A percentile compares a stretch with the other conserved stretches of the same genome.
phyloP scores from a whole-genome alignment of 2,888 invertebrate genomes.

The Andrena trimmerana region DNA sequence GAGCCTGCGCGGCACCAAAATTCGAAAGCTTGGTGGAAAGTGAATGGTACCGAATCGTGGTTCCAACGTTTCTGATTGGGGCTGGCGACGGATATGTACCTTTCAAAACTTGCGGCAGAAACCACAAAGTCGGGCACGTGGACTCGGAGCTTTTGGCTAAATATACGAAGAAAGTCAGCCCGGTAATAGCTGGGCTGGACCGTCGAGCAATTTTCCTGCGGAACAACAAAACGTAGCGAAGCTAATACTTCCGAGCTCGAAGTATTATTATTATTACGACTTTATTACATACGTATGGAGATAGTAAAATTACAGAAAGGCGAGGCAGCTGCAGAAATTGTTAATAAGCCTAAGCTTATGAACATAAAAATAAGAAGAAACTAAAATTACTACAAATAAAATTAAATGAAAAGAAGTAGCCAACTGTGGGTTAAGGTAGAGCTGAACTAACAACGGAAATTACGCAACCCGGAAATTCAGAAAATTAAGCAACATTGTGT shows the following conservation, averaged over 20 bases:
- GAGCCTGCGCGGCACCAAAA: slow-evolving; percentile 88
- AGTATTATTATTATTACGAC: background rate
- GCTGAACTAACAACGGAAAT: too few relatives aligned
- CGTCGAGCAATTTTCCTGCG: slow-evolving; percentile 86
- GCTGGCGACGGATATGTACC: slow-evolving; percentile 91
- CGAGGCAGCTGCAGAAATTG: too few relatives aligned
- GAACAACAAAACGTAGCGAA: background rate
- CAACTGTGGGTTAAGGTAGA: too few relatives aligned
- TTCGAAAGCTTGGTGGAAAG: slow-evolving; percentile 87
- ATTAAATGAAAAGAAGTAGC: too few relatives aligned
- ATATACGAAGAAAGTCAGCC: slow-evolving; percentile 86
- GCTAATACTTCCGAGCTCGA: background rate
- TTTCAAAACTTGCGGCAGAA: slow-evolving; percentile 86
- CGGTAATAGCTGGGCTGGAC: slow-evolving; percentile 86
- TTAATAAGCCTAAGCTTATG: too few relatives aligned
- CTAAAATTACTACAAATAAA: too few relatives aligned
- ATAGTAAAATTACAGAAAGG: too few relatives aligned
- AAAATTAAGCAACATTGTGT: too few relatives aligned
- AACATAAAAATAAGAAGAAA: too few relatives aligned
- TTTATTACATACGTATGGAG: too few relatives aligned
- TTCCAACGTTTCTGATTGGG: slow-evolving; percentile 84
- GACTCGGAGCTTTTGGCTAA: slow-evolving; percentile 87
- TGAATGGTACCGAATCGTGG: slow-evolving; percentile 88
- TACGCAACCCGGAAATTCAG: too few relatives aligned
- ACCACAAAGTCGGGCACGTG: slow-evolving; percentile 85